These are phyloP conservation scores for Parthenolecanium corni DNA, from an alignment of 2,888 invertebrate species.

Conservation along the genomic window DNA sequence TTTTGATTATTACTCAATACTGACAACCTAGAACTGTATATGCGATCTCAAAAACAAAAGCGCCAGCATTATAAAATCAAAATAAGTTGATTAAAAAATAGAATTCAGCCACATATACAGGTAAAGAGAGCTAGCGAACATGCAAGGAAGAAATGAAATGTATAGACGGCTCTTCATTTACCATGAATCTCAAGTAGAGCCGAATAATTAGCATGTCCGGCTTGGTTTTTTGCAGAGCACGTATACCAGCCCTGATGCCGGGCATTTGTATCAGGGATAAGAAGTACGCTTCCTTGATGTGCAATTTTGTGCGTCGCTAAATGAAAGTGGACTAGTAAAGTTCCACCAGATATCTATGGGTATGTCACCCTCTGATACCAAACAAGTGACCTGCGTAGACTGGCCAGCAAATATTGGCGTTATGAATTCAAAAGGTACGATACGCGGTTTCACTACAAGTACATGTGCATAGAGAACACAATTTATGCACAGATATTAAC, in stretches of 20 bases:
- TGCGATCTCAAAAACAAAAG: too few relatives aligned
- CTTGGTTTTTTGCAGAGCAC: slow-evolving; percentile 47
- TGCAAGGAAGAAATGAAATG: neutral
- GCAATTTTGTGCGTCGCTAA: slow-evolving; percentile 22
- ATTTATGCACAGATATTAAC: neutral
- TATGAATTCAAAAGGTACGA: slow-evolving; percentile 42
- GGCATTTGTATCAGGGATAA: slow-evolving; percentile 11
- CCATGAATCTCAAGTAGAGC: slow-evolving; percentile 48
- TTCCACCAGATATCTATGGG: slow-evolving; percentile 37
- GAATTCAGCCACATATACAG: too few relatives aligned
- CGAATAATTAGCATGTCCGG: slow-evolving; percentile 44
- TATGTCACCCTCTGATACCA: slow-evolving; percentile 37
- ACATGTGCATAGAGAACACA: neutral
- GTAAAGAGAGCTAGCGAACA: neutral
- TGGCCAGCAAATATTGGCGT: slow-evolving; percentile 35
- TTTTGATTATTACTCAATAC: too few relatives aligned
- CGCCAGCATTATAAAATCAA: too few relatives aligned
- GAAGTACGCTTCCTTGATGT: slow-evolving; percentile 19
- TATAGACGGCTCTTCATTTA: slow-evolving; percentile 34
- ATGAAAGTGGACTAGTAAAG: slow-evolving; percentile 32
- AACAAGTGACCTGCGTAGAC: slow-evolving; percentile 37
- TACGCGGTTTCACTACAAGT: slow-evolving; percentile 65
- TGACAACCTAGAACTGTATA: too few relatives aligned
- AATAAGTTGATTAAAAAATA: too few relatives aligned
- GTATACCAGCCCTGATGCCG: slow-evolving; percentile 44